Evolutionary conservation across 2,113 vertebrate species (phyloP).

Genomic region (Pygoscelis adeliae): DNA sequence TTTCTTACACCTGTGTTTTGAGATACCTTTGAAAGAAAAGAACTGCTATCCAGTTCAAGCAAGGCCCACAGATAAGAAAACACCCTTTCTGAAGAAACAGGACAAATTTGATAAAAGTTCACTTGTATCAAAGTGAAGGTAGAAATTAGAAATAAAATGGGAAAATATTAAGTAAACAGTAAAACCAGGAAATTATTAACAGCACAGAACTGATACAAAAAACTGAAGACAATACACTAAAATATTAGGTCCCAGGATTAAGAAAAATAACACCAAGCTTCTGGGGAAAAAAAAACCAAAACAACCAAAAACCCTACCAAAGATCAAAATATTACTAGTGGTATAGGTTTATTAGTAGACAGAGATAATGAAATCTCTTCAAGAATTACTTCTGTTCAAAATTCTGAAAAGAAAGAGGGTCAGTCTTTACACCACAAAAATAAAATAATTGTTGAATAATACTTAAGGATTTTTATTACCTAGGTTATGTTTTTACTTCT

Average conservation of each 20-base stretch:
- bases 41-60: neutral
- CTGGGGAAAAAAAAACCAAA: too few relatives aligned
- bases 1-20: neutral
- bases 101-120: neutral
- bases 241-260: neutral
- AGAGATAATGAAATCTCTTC: neutral
- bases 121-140: neutral
- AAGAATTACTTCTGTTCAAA: neutral
- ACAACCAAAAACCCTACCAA: neutral
- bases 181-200: neutral
- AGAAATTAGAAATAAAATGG: neutral
- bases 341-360: neutral
- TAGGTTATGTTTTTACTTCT: neutral
- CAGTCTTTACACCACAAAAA: neutral
- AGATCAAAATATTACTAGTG: neutral
- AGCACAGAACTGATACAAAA: neutral
- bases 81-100: neutral
- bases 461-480: neutral
- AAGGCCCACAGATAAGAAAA: neutral
- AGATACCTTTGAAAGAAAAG: neutral
- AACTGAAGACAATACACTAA: neutral
- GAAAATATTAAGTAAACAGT: neutral
- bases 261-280: neutral
- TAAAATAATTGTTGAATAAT: neutral
- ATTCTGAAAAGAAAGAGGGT: neutral